phyloP scores from a whole-genome alignment of 2,888 invertebrate genomes.

The Scelioninae gen. 1 region DNA sequence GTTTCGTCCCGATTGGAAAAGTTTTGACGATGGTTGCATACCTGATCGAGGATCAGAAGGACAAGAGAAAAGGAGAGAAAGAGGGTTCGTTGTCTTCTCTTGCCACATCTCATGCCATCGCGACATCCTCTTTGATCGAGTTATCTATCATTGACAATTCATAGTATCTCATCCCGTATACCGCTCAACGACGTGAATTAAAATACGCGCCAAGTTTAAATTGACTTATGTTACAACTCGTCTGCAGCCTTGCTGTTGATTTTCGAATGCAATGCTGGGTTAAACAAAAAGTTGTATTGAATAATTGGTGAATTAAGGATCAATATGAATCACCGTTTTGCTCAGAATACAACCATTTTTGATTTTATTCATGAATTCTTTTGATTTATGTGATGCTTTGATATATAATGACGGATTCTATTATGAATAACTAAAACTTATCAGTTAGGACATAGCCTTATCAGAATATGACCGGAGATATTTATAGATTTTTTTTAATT shows the following conservation, averaged over 20 bases:
- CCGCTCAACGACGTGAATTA: conserved; percentile 72
- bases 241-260: conserved; percentile 47
- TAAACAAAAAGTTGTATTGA: conserved; percentile 51
- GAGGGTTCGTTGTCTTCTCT: conserved; percentile 47
- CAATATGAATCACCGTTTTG: conserved; percentile 11
- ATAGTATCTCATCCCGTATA: conserved; percentile 69
- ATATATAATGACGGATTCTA: too few relatives aligned
- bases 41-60: conserved; percentile 76
- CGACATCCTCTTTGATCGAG: conserved; percentile 75
- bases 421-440: too few relatives aligned
- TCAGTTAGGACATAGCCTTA: too few relatives aligned
- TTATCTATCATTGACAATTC: conserved; percentile 79
- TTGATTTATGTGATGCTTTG: too few relatives aligned
- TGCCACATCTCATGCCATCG: conserved; percentile 60
- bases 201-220: conserved; percentile 77
- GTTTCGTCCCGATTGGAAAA: conserved; percentile 84
- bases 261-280: conserved; percentile 34
- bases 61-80: conserved; percentile 53
- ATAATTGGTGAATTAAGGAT: conserved; percentile 19
- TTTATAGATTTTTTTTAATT: too few relatives aligned
- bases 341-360: too few relatives aligned
- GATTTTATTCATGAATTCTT: too few relatives aligned
- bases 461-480: too few relatives aligned
- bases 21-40: conserved; percentile 83
- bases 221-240: conserved; percentile 64